phyloP scores from a whole-genome alignment of 2,888 invertebrate genomes.

The Venusia cambrica region DNA sequence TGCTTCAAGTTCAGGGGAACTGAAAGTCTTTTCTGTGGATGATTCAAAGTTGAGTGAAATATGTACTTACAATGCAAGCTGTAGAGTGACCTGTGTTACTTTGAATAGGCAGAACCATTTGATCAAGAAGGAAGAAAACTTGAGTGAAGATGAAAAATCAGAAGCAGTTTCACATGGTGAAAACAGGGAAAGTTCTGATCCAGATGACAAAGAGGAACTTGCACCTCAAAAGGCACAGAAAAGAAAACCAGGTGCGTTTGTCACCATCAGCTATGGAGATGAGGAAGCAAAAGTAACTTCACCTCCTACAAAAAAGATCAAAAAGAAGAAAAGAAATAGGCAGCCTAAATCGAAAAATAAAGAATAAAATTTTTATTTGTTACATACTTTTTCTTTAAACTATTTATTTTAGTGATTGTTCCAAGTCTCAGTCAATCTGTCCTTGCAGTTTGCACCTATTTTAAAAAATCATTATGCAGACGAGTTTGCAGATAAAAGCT shows the following conservation, averaged over 20 bases:
- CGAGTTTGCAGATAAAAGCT: too few relatives aligned
- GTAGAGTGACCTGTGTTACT: conserved; percentile 87
- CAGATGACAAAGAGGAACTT: conserved; percentile 37
- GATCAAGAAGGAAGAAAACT: conserved; percentile 61
- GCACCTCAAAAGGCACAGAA: conserved; percentile 35
- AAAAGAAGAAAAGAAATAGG: conserved; percentile 60
- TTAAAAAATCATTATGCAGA: too few relatives aligned
- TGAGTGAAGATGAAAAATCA: conserved; percentile 32
- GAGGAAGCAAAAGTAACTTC: conserved; percentile 36
- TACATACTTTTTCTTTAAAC: too few relatives aligned
- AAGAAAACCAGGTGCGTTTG: conserved; percentile 65
- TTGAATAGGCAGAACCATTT: conserved; percentile 74
- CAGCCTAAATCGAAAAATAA: conserved; percentile 41
- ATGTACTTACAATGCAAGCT: conserved; percentile 82
- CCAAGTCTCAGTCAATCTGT: too few relatives aligned
- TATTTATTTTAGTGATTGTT: too few relatives aligned
- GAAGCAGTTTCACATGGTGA: conserved; percentile 34
- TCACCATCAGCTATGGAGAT: conserved; percentile 62
- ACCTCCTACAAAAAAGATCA: conserved; percentile 56
- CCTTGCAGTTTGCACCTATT: too few relatives aligned
- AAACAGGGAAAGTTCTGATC: conserved; percentile 39
- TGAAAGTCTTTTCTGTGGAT: conserved; percentile 85
- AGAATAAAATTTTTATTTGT: conserved; percentile 22
- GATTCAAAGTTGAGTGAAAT: conserved; percentile 72
- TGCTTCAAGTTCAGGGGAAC: conserved; percentile 89